phyloP scores from a whole-genome alignment of 2,888 invertebrate genomes.

The Ornithoptera priamus region DNA sequence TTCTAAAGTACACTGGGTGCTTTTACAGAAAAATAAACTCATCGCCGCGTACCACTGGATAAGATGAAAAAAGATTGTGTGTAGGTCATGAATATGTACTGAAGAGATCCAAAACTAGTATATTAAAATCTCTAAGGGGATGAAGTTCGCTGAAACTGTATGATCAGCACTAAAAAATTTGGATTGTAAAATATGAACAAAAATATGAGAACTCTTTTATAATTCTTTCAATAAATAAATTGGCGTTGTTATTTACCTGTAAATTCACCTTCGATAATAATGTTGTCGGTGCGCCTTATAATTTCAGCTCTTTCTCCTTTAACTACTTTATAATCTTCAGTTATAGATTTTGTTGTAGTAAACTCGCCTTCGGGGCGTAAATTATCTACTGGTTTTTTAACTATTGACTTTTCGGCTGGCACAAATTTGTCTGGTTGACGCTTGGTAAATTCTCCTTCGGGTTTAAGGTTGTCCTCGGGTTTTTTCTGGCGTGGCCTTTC shows the following conservation, averaged over 20 bases:
- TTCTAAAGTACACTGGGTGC: no score
- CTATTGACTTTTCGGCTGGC: conserved; percentile 50
- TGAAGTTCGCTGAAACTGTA: no score
- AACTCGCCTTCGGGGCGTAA: conserved; percentile 79
- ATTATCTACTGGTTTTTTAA: conserved; percentile 66
- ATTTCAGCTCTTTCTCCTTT: conserved; percentile 83
- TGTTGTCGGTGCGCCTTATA: conserved; percentile 82
- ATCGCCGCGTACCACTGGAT: no score
- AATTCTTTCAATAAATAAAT: not conserved
- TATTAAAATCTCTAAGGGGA: no score
- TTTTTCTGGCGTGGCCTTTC: conserved; percentile 75
- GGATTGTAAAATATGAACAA: no score
- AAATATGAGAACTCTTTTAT: conserved; percentile 37
- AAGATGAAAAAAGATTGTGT: no score
- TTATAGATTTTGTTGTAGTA: conserved; percentile 72
- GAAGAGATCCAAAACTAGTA: no score
- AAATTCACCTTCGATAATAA: conserved; percentile 83
- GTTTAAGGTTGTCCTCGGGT: conserved; percentile 78
- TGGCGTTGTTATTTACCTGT: conserved; percentile 69
- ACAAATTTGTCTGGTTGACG: conserved; percentile 72
- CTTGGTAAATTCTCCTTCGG: conserved; percentile 80
- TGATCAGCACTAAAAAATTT: no score
- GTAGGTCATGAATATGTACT: no score
- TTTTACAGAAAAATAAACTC: no score
- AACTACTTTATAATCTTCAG: conserved; percentile 81